Evolutionary conservation across 2,888 invertebrate genomes (phyloP), one percentile per base, ranked within the genome.

Genomic region (Chamaedrilus cognettii): DNA sequence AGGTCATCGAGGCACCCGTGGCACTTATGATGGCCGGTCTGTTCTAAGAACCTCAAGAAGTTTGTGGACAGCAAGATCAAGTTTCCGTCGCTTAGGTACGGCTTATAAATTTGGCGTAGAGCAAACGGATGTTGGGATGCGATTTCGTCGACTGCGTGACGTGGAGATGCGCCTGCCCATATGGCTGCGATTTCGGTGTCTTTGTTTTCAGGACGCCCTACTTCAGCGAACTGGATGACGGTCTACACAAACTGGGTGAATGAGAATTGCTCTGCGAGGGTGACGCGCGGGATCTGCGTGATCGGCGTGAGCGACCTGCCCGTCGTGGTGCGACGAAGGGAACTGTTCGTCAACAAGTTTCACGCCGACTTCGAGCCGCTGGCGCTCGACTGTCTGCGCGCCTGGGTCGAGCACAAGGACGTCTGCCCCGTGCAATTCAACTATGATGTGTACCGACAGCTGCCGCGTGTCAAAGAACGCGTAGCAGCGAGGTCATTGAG

Each of bases 311-410:
- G 65, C 15, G 79, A 81, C 64, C 60, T 80, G 33, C 67, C 70
- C 4, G 11, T 15, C 0, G 70, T 80, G 2, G 51, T 70, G 32
- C 65, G 57, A 4, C 68, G 62, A 5, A 49, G 67, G 23, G 75
- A 78, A 50, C 67, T 79, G 28, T 76, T 80, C 61, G 78, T 70
- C 49, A 81, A 80, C 70, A 80, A 80, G 67, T 71, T 80, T 60
- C 71, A 76, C 61, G 42, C 70, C 5, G 70, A 76, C 51, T 67
- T 67, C 60, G 73, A 80, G 58, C 75, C 76, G 5, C 67, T 75
- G n/a, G 77, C 78, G 2, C 71, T 75, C 55, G 72, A 72, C 31
- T 80, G 80, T 58, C 52, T 80, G 65, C 70, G 71, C 35, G 64
- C 70, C 3, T 75, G 72, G 72, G 57, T 76, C 7, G 65, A 67